Base-by-base conservation (phyloP, 2,113 vertebrate species). In the Pelodiscus sinensis region DNA sequence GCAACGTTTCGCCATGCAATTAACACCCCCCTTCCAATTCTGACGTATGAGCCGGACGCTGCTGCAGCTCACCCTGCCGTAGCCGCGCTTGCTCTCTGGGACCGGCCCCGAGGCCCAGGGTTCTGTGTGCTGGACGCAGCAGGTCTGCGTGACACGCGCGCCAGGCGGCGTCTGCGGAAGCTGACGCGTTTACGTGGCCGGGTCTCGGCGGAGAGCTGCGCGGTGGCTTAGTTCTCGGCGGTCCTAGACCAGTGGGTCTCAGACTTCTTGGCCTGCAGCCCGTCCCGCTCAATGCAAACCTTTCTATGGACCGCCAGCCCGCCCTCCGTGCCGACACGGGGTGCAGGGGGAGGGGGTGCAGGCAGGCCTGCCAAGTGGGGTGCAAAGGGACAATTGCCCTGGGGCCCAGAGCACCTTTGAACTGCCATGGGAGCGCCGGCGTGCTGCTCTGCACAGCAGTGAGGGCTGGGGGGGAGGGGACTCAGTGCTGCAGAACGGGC, bases 11-110 rank as follows among this genome's bases (percentile, higher is more conserved):
- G 56, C 82, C 89, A 3, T 58, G 52, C 86, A 58, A 54, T 51
- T 71, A 88, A 73, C 86, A 75, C 92, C 79, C 29, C 13, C 12
- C 0, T 0, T 31, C 50, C 0, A 0, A n/a, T 35, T 57, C 56
- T 6, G 44, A 10, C 56, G 38, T 24, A 68, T 31, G 25, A 52
- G 24, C n/a, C 9, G 44, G 86, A 38, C 4, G 2, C 14, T 82
- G 1, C 1, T 1, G 56, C 93, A 90, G 85, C 56, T 79, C 31
- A 6, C 0, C 1, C 65, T 82, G 16, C 60, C 82, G 8, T 62
- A 60, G 75, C 62, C 19, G 25, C 29, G 1, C n/a, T 4, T 22
- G 51, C 82, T 82, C 52, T 31, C 8, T 29, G 62, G 83, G 85
- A n/a, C 1, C 0, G 52, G 81, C 79, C 89, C 83, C 50, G 73